Conservation (phyloP, 2,888 invertebrate species). For the Leucania comma region DNA sequence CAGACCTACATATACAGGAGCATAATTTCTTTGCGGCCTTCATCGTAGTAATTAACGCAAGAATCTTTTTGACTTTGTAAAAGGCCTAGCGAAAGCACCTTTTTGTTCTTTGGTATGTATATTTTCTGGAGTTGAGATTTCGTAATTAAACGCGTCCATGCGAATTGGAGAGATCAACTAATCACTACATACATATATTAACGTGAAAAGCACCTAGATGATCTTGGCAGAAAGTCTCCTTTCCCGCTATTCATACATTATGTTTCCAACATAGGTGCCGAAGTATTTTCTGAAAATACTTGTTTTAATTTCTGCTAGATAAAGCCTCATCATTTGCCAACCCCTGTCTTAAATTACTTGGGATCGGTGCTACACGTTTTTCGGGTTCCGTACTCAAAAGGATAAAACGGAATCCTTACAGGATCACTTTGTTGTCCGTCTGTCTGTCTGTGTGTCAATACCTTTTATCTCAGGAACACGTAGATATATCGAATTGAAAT, state of each 20-base stretch:
- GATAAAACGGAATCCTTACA: too few species aligned
- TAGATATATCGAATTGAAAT: too few species aligned
- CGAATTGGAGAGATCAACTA: background rate
- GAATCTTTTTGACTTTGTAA: slow-evolving; percentile 19
- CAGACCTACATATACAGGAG: background rate
- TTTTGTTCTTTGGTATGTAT: slow-evolving; percentile 17
- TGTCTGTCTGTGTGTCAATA: too few species aligned
- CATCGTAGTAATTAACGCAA: slow-evolving; percentile 32
- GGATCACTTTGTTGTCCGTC: too few species aligned
- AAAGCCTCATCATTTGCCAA: too few species aligned
- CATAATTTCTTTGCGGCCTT: slow-evolving; percentile 17
- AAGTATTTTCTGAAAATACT: background rate
- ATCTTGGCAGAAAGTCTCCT: background rate
- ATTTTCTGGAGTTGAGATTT: background rate
- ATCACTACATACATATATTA: background rate
- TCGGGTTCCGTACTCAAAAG: too few species aligned
- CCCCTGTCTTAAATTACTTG: too few species aligned
- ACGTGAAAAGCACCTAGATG: too few species aligned
- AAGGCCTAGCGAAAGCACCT: slow-evolving; percentile 1
- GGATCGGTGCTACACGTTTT: too few species aligned
- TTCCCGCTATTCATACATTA: background rate
- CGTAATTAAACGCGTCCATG: slow-evolving; percentile 8
- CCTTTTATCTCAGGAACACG: too few species aligned
- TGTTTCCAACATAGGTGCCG: too few species aligned
- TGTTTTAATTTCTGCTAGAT: background rate